Base-by-base conservation (phyloP, 2,113 vertebrate species). In the Gymnorhina tibicen region DNA sequence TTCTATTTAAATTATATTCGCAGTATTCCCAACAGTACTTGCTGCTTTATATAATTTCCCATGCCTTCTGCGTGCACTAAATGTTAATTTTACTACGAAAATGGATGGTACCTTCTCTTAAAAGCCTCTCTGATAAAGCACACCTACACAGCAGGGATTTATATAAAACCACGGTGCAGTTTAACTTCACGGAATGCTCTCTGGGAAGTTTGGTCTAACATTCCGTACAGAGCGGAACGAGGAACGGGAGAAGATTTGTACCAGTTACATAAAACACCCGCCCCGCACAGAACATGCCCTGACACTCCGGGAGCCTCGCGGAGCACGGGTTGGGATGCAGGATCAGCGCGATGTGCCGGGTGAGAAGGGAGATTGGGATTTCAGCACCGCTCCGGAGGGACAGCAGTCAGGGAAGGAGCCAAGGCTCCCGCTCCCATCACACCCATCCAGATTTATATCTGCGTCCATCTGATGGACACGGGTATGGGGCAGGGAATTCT, bases 361-460 rank as follows among this genome's bases (percentile, higher is more conserved):
- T 7, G n/a, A 80, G 78, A 10, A 42, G 6, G 42, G 63, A 37
- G 42, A 10, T 17, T 0, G 30, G 60, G 39, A 39, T 18, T 74
- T 64, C 69, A 62, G 84, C 55, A 33, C 37, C 47, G 8, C 56
- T 11, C 3, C 9, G 21, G 3, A 19, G 5, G 47, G 62, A 37
- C 7, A 77, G 55, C 64, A 8, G 10, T 0, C 13, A 16, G 66
- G 56, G n/a, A 22, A 8, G 28, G 33, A 53, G 50, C 17, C 74
- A 4, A 15, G 22, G 53, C 28, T 85, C 27, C 35, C 42, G 9
- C 33, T 42, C 10, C 1, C 37, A 18, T 7, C 79, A 0, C 63
- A 13, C 2, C 6, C n/a, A 1, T 1, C 14, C 30, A 5, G 8
- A 49, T 17, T 0, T 1, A 3, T 0, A 1, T 1, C 23, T 0